phyloP scores from a whole-genome alignment of 2,797 vertebrate genomes.

The Rhadinocentrus ornatus region DNA sequence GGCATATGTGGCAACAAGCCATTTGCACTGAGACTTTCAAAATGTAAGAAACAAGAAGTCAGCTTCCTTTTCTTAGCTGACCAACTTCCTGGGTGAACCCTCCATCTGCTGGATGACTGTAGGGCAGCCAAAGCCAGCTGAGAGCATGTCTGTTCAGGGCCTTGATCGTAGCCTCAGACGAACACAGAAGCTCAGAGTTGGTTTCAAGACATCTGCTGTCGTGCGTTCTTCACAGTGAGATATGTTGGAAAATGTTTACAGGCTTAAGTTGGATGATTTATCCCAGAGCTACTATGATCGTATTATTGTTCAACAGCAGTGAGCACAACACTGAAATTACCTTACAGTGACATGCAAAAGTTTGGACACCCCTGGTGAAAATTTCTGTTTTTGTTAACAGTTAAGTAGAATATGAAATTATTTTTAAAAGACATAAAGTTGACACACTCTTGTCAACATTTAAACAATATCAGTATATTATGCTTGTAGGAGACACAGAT shows the following conservation, averaged over 20 bases:
- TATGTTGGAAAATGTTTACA: constrained; percentile 14
- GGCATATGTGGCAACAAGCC: background rate
- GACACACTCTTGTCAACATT: too few relatives aligned
- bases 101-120: constrained; percentile 46
- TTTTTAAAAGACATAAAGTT: too few relatives aligned
- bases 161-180: constrained; percentile 41
- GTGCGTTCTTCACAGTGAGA: constrained; percentile 42
- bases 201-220: constrained; percentile 57
- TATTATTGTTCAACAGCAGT: constrained; percentile 15
- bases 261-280: constrained; percentile 10
- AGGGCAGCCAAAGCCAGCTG: constrained; percentile 32
- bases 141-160: constrained; percentile 37
- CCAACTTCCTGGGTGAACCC: constrained; percentile 27
- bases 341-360: too few relatives aligned
- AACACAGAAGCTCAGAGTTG: constrained; percentile 23
- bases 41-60: constrained; percentile 5
- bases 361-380: too few relatives aligned
- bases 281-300: background rate
- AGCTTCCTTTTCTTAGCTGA: constrained; percentile 6
- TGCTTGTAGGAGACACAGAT: too few relatives aligned
- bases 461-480: too few relatives aligned
- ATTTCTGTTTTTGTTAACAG: too few relatives aligned
- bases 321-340: background rate
- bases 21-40: background rate
- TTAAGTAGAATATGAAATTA: too few relatives aligned